Evolutionary conservation across 2,113 vertebrate genomes (phyloP).

Genomic region (Bagarius yarrelli): DNA sequence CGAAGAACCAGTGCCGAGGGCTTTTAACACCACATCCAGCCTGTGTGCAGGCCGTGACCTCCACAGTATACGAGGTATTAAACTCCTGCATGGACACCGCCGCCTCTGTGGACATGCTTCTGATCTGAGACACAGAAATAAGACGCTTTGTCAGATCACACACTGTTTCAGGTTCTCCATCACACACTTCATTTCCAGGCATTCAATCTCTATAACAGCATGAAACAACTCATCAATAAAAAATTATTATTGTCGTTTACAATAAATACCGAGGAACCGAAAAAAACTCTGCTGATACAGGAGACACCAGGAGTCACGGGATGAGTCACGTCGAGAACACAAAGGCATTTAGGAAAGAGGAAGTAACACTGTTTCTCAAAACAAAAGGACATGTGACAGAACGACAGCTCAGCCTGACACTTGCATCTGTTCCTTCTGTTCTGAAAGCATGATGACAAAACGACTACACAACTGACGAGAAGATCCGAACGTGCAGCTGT

Average conservation of each 20-base stretch:
- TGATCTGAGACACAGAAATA: constrained; percentile 59
- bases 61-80: constrained; percentile 80
- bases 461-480: not conserved
- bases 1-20: constrained; percentile 68
- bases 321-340: not conserved
- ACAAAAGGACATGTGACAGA: constrained; percentile 64
- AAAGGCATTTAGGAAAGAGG: constrained; percentile 42
- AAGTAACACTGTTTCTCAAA: constrained; percentile 30
- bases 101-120: constrained; percentile 57
- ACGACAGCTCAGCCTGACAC: constrained; percentile 51
- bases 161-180: not conserved
- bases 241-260: not conserved
- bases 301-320: not conserved
- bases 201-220: not conserved
- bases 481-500: not conserved
- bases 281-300: not conserved
- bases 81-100: constrained; percentile 67
- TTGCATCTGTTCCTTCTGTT: constrained; percentile 52
- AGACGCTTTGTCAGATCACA: constrained; percentile 6
- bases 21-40: constrained; percentile 85
- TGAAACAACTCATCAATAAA: not conserved
- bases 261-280: no score
- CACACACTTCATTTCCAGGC: not conserved
- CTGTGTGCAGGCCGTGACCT: constrained; percentile 80
- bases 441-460: constrained; percentile 49